Conservation (phyloP, 2,797 vertebrate genomes). For the Nothura maculosa region DNA sequence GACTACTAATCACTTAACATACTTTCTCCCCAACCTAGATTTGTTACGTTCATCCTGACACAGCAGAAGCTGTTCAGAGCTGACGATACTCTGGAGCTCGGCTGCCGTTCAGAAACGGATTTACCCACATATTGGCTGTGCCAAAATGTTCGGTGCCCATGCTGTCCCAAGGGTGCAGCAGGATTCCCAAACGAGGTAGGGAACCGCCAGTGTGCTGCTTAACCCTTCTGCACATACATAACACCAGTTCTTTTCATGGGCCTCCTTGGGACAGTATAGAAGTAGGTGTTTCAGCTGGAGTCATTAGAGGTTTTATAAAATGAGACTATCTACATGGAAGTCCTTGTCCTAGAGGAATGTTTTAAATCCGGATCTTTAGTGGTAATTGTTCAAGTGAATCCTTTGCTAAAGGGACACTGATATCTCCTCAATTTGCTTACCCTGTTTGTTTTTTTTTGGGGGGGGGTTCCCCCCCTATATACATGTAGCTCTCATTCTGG, state of each 20-base stretch:
- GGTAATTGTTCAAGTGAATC: background rate
- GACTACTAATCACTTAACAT: background rate
- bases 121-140: background rate
- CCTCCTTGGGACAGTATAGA: background rate
- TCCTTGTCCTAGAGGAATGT: background rate
- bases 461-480: too few relatives aligned
- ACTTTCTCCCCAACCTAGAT: background rate
- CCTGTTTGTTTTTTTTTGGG: background rate
- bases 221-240: rapidly evolving
- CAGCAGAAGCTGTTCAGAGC: background rate
- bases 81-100: background rate
- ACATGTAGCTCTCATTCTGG: background rate
- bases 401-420: background rate
- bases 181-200: background rate
- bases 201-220: background rate
- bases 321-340: background rate
- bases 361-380: rapidly evolving
- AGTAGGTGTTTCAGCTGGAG: background rate
- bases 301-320: background rate
- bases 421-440: background rate
- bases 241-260: background rate
- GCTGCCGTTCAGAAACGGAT: background rate
- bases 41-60: background rate
- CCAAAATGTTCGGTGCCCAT: background rate
- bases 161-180: background rate